phyloP scores from a whole-genome alignment of 2,113 vertebrate genomes.

The Pelvicachromis taeniatus region DNA sequence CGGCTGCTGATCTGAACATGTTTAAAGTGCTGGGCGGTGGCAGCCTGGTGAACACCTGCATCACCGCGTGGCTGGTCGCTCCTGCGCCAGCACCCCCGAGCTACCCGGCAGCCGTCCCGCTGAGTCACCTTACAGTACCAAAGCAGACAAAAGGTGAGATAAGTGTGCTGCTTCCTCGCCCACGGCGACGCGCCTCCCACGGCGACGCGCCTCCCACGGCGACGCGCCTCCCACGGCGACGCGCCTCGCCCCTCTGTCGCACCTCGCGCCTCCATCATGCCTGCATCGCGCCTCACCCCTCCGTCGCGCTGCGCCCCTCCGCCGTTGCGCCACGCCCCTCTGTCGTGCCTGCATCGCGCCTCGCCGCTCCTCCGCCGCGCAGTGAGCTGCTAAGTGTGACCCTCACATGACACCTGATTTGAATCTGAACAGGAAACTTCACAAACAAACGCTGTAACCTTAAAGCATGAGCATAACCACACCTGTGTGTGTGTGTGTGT shows the following conservation, averaged over 20 bases:
- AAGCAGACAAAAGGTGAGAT: neutral
- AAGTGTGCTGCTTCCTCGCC: slow-evolving; percentile 54
- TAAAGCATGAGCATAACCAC: neutral
- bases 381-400: neutral
- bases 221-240: too few relatives aligned
- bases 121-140: rapidly evolving
- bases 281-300: neutral
- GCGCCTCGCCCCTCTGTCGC: neutral
- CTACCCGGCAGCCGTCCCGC: neutral
- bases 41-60: neutral
- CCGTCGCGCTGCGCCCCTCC: too few relatives aligned
- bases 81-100: neutral
- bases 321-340: too few relatives aligned
- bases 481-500: neutral
- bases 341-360: too few relatives aligned
- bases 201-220: neutral
- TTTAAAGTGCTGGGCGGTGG: neutral
- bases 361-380: neutral
- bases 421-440: neutral
- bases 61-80: neutral
- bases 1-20: neutral
- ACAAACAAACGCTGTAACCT: neutral
- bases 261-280: too few relatives aligned
- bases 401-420: neutral
- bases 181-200: neutral